A percentile compares a stretch with the other conserved stretches of the same genome.
These are phyloP conservation scores for Nesoenas mayeri DNA, from an alignment of 2,113 vertebrate genomes.

Conservation along the genomic window DNA sequence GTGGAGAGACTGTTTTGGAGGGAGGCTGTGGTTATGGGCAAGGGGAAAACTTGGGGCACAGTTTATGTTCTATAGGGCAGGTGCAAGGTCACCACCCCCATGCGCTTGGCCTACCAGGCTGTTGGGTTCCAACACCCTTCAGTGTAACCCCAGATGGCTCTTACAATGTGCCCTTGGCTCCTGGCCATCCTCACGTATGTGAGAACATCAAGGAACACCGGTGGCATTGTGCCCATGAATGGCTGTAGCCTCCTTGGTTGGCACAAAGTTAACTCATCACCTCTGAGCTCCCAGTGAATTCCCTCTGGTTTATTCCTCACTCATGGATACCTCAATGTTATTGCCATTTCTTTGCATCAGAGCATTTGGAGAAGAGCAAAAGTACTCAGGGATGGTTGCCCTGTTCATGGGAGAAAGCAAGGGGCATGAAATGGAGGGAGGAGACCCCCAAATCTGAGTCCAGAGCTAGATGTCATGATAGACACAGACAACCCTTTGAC, in stretches of 20 bases:
- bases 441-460: background rate
- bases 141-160: background rate
- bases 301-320: background rate
- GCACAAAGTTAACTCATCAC: background rate
- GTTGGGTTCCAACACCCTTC: background rate
- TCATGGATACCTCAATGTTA: background rate
- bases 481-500: background rate
- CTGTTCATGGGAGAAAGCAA: background rate
- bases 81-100: background rate
- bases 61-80: background rate
- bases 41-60: rapidly evolving
- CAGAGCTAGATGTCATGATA: background rate
- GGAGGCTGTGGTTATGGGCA: background rate
- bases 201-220: background rate
- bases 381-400: background rate
- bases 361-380: background rate
- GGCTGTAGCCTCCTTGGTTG: background rate
- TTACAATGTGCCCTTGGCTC: background rate
- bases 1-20: background rate
- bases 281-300: rapidly evolving
- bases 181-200: background rate
- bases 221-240: background rate
- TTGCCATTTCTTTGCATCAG: background rate
- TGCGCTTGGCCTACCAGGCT: background rate
- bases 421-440: background rate